Base-by-base conservation (phyloP, 2,113 vertebrate species). In the Pao palembangensis region DNA sequence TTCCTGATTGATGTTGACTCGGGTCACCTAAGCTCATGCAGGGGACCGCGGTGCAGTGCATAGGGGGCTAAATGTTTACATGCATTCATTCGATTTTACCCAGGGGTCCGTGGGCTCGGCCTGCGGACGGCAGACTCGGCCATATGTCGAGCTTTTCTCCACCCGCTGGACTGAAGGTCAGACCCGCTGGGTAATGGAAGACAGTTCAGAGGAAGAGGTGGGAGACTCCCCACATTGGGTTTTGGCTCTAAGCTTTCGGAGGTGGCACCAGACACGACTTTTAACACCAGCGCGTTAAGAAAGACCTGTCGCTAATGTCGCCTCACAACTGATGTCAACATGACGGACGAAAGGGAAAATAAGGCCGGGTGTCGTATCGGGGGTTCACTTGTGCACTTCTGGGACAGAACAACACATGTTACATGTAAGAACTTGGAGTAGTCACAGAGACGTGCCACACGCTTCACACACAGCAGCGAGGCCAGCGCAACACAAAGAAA, bases 1-100 rank as follows among this genome's bases (percentile, higher is more conserved):
- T 11, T 1, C 76, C 80, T 85, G 88, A 90, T 83, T 90, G 88
- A 90, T 90, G 87, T 85, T 85, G 84, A 85, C 85, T 85, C 69
- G 82, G 88, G 87, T 89, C 86, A 81, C 76, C 84, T 89, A 65
- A 90, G 76, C 85, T 61, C 46, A 57, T 79, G 80, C 58, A 69
- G 58, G 70, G 78, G 81, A 82, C 81, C 80, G 79, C 41, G 58
- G 85, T 31, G 69, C 51, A 69, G 81, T 81, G 80, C 46, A 49
- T 78, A 73, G 65, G 69, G 68, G 59, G 76, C 86, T 87, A 89
- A 89, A 88, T 78, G 83, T 89, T 90, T 85, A 89, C 85, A 90
- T 82, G 79, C 82, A 88, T 90, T 85, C 66, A 84, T 88, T 89
- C 85, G 55, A 84, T 61, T 85, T 85, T 68, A 87, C 78, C 76